Evolutionary conservation across 2,888 invertebrate genomes (phyloP).

Genomic region (Carabus problematicus): DNA sequence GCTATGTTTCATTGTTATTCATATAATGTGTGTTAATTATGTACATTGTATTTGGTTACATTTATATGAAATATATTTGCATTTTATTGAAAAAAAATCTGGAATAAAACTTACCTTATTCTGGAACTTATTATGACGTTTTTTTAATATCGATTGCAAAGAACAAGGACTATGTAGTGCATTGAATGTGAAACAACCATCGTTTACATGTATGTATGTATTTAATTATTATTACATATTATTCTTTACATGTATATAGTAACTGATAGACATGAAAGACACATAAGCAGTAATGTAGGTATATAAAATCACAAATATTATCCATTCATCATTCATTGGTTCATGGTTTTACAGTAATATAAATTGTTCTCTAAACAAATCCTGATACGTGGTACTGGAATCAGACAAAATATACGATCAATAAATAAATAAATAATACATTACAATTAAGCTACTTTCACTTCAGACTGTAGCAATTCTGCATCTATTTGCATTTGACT

Average conservation of each 20-base stretch:
- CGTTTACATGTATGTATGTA: neutral
- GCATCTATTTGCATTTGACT: no score
- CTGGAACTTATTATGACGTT: neutral
- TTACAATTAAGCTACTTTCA: no score
- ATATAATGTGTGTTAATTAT: neutral
- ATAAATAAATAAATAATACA: no score
- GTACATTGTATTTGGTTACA: conserved; percentile 6
- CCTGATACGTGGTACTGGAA: conserved; percentile 35
- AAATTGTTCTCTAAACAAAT: conserved; percentile 34
- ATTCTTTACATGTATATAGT: conserved; percentile 26
- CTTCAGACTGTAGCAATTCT: no score
- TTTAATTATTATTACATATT: neutral
- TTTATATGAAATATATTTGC: conserved; percentile 10
- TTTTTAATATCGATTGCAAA: no score
- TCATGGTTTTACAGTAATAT: conserved; percentile 21
- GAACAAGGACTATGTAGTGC: no score
- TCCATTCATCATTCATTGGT: neutral
- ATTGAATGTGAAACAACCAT: no score
- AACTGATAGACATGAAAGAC: neutral
- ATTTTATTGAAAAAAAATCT: neutral
- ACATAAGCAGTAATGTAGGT: neutral
- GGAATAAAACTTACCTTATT: no score
- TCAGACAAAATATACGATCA: conserved; percentile 9
- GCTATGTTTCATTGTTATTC: neutral
- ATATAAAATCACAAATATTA: conserved; percentile 27